phyloP scores from a whole-genome alignment of 2,888 invertebrate species.

The Drosophila crucigera region DNA sequence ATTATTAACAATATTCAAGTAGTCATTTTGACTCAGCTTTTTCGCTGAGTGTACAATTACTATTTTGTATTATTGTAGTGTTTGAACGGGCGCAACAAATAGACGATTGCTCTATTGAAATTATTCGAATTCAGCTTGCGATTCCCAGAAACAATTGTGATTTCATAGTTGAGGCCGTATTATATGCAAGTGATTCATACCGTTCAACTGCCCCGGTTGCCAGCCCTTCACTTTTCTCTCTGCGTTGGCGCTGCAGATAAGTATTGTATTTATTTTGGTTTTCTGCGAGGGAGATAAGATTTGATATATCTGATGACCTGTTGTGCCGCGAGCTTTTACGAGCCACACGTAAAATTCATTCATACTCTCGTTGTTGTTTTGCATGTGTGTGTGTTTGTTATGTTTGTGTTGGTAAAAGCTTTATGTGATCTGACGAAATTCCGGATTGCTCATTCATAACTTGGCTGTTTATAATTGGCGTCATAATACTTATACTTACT shows the following conservation, averaged over 20 bases:
- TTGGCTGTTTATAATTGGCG: slow-evolving; percentile 8
- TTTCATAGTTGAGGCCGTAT: slow-evolving; percentile 67
- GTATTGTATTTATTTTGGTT: slow-evolving; percentile 43
- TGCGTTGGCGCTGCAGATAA: slow-evolving; percentile 34
- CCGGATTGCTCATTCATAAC: slow-evolving; percentile 61
- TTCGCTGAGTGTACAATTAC: slow-evolving; percentile 1
- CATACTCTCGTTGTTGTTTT: slow-evolving; percentile 45
- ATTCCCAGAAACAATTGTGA: slow-evolving; percentile 69
- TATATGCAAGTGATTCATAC: slow-evolving; percentile 66
- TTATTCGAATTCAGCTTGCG: slow-evolving; percentile 61
- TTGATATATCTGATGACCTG: slow-evolving; percentile 34
- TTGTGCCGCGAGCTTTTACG: slow-evolving; percentile 50
- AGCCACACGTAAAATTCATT: slow-evolving; percentile 55
- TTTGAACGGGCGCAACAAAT: slow-evolving; percentile 29
- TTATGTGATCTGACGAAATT: slow-evolving; percentile 43
- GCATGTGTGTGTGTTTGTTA: slow-evolving; percentile 1
- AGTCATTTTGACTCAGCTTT: not conserved
- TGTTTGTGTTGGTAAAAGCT: slow-evolving; percentile 4
- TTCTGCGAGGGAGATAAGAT: slow-evolving; percentile 15
- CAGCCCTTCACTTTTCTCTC: slow-evolving; percentile 8
- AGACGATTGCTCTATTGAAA: slow-evolving; percentile 65
- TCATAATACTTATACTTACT: slow-evolving; percentile 5
- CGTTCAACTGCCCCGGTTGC: not conserved
- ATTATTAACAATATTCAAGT: not conserved
- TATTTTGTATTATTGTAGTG: not conserved